phyloP scores from a whole-genome alignment of 2,888 invertebrate genomes.

The Drosophila hawaiiensis region DNA sequence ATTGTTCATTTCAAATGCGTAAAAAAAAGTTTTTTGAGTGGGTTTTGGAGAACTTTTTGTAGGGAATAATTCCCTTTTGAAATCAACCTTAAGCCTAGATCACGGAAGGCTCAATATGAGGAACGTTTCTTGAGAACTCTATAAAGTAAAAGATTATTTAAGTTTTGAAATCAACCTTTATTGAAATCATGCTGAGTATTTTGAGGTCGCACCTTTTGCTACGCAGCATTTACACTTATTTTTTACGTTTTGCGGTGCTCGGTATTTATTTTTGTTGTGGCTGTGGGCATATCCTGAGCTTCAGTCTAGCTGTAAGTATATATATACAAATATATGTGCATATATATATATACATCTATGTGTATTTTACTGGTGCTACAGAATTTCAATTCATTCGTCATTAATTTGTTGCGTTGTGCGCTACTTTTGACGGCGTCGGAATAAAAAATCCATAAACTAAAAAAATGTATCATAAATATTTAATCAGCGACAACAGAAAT shows the following conservation, averaged over 20 bases:
- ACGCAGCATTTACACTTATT: not conserved
- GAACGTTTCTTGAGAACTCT: not conserved
- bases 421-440: conserved; percentile 32
- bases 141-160: not conserved
- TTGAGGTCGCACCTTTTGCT: not conserved
- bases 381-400: conserved; percentile 66
- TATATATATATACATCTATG: conserved; percentile 24
- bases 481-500: conserved; percentile 39
- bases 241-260: conserved; percentile 26
- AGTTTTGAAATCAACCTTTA: not conserved
- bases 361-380: conserved; percentile 6
- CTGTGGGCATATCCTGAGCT: conserved; percentile 25
- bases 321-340: conserved; percentile 21
- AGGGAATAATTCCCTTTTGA: not conserved
- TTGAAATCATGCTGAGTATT: conserved; percentile 3
- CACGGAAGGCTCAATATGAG: accelerated
- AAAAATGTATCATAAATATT: conserved; percentile 58
- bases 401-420: conserved; percentile 61
- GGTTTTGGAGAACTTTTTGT: accelerated
- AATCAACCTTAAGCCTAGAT: not conserved
- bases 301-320: conserved; percentile 10
- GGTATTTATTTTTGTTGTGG: not conserved
- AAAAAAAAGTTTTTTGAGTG: no score
- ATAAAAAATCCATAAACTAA: conserved; percentile 56
- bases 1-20: no score